Percentiles rank a stretch among this genome's conserved stretches.
Evolutionary conservation across 2,888 invertebrate genomes (phyloP).

Genomic region (Cyclophora punctaria): DNA sequence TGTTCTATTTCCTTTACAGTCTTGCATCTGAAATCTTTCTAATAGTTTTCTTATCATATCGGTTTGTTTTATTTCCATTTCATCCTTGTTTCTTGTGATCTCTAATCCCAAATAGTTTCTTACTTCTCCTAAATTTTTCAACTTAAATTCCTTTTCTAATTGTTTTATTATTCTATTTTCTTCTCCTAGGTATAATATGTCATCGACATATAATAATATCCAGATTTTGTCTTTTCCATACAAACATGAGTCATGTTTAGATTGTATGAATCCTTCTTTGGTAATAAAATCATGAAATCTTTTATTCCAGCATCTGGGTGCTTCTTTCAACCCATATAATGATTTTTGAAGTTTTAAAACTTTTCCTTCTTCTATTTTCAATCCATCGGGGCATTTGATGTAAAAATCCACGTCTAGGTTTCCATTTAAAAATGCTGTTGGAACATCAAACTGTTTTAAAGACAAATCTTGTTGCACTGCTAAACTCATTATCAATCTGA

Average conservation of each 20-base stretch:
- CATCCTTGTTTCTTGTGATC: slow-evolving; percentile 1
- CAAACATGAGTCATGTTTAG: slow-evolving; percentile 11
- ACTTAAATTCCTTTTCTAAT: no score
- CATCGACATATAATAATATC: slow-evolving; percentile 3
- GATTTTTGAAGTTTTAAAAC: slow-evolving; percentile 11
- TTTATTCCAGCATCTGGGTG: slow-evolving; percentile 16
- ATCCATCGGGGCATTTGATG: slow-evolving; percentile 10
- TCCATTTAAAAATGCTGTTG: slow-evolving; percentile 2
- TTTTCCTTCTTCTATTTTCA: slow-evolving; percentile 1
- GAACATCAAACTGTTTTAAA: slow-evolving; percentile 4
- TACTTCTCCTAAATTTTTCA: no score
- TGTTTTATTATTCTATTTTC: background rate
- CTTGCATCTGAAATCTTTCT: slow-evolving; percentile 4
- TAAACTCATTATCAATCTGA: slow-evolving; percentile 4
- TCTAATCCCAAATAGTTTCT: slow-evolving; percentile 7
- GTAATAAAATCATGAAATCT: slow-evolving; percentile 8
- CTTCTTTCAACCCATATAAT: slow-evolving; percentile 14
- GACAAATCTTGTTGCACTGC: slow-evolving; percentile 8
- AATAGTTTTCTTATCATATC: slow-evolving; percentile 4
- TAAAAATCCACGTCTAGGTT: slow-evolving; percentile 5
- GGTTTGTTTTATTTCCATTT: slow-evolving; percentile 1
- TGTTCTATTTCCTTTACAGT: slow-evolving; percentile 5
- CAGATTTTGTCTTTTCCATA: slow-evolving; percentile 3
- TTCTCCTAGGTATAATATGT: slow-evolving; percentile 3
- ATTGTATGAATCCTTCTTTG: slow-evolving; percentile 1